Conservation (phyloP, 2,113 vertebrate genomes). For the Hylia prasina region DNA sequence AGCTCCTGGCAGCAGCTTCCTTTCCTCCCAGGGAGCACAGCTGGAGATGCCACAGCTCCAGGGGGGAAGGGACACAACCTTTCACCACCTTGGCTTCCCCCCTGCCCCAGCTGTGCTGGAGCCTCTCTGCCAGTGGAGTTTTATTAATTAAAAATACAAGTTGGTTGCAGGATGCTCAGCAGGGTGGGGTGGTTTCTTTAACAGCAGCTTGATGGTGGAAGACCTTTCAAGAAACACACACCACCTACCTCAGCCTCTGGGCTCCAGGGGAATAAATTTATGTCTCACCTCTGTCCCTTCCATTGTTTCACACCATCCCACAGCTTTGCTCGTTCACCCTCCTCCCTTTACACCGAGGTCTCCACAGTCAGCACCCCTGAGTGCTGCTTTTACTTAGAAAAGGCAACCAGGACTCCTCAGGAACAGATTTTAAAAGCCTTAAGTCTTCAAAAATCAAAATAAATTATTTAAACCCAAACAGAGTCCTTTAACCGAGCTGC, state of each 20-base stretch:
- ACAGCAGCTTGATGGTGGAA: background rate
- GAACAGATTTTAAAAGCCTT: rapidly evolving
- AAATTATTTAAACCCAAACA: background rate
- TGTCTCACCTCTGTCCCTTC: background rate
- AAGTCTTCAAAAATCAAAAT: background rate
- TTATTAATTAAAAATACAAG: background rate
- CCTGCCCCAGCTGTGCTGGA: background rate
- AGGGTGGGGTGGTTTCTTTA: background rate
- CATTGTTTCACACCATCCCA: background rate
- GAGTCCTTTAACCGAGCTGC: background rate
- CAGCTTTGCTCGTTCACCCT: background rate
- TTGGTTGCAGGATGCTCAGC: background rate
- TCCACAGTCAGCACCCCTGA: background rate
- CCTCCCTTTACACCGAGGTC: rapidly evolving
- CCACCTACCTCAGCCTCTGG: rapidly evolving
- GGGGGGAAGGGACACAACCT: background rate
- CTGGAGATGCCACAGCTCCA: background rate
- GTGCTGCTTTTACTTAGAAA: background rate
- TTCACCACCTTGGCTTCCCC: background rate
- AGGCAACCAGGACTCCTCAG: background rate
- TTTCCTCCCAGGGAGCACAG: background rate
- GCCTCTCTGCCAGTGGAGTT: background rate
- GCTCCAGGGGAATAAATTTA: rapidly evolving
- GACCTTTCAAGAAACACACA: rapidly evolving
- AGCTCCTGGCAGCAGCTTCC: background rate